Evolutionary conservation across 2,797 vertebrate genomes (phyloP).

Genomic region (Oreonectes daqikongensis): DNA sequence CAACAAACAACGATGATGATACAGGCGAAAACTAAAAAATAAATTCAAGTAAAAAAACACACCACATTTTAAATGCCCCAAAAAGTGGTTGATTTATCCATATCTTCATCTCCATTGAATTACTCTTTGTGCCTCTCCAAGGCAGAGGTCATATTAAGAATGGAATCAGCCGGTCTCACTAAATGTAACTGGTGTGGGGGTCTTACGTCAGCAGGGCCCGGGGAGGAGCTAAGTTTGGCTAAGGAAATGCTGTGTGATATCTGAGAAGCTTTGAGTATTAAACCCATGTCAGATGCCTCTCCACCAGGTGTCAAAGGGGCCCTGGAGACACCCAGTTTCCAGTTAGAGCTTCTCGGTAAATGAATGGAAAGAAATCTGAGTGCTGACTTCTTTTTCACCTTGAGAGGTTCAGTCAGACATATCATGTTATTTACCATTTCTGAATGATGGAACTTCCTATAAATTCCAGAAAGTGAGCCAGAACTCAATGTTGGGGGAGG

Average conservation of each 20-base stretch:
- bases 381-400: slow-evolving; percentile 35
- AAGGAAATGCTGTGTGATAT: slow-evolving; percentile 70
- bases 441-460: neutral
- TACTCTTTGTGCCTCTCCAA: slow-evolving; percentile 61
- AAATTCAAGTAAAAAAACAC: slow-evolving; percentile 7
- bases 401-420: slow-evolving; percentile 6
- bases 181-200: slow-evolving; percentile 70
- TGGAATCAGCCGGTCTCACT: slow-evolving; percentile 72
- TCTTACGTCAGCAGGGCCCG: slow-evolving; percentile 75
- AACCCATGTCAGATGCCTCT: slow-evolving; percentile 65
- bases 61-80: slow-evolving; percentile 32
- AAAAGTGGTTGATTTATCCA: slow-evolving; percentile 40
- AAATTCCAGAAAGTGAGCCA: neutral
- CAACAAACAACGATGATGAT: neutral
- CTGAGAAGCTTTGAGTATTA: slow-evolving; percentile 78
- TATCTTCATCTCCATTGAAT: slow-evolving; percentile 58
- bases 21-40: slow-evolving; percentile 26
- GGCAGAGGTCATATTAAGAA: slow-evolving; percentile 67
- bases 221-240: slow-evolving; percentile 66
- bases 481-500: neutral
- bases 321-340: slow-evolving; percentile 43
- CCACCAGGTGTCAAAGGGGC: slow-evolving; percentile 71
- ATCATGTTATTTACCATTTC: slow-evolving; percentile 18
- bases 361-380: slow-evolving; percentile 52
- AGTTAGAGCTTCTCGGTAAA: slow-evolving; percentile 51